Evolutionary conservation across 2,888 invertebrate genomes (phyloP).

Genomic region (Xanthostigma xanthostigma): DNA sequence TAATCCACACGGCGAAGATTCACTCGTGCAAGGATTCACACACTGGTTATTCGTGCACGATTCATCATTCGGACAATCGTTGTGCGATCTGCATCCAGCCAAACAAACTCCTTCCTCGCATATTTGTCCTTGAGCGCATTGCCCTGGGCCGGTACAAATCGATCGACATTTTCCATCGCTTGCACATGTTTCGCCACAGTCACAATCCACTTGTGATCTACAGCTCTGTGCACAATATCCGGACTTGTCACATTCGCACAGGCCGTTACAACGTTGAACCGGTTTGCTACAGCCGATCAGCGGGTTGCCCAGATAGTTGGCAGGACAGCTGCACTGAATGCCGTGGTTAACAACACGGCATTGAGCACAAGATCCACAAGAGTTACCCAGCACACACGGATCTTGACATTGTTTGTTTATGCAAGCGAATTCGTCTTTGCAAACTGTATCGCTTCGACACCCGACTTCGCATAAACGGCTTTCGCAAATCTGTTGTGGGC

Average conservation of each 20-base stretch:
- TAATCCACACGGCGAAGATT: slow-evolving; percentile 55
- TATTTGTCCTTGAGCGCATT: slow-evolving; percentile 61
- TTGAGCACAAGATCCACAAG: slow-evolving; percentile 72
- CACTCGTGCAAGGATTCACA: slow-evolving; percentile 49
- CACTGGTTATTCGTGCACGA: slow-evolving; percentile 58
- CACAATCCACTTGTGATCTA: slow-evolving; percentile 47
- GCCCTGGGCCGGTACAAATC: slow-evolving; percentile 49
- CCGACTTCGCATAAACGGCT: slow-evolving; percentile 75
- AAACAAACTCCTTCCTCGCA: slow-evolving; percentile 58
- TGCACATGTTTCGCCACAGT: slow-evolving; percentile 68
- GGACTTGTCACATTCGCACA: slow-evolving; percentile 66
- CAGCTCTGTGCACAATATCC: slow-evolving; percentile 68
- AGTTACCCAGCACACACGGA: slow-evolving; percentile 58
- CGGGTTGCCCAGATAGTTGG: slow-evolving; percentile 69
- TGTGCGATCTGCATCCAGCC: slow-evolving; percentile 64
- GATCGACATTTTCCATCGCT: slow-evolving; percentile 54
- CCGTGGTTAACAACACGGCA: slow-evolving; percentile 73
- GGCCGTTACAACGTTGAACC: slow-evolving; percentile 54
- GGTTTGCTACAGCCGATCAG: slow-evolving; percentile 61
- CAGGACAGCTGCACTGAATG: slow-evolving; percentile 72
- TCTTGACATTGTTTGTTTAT: slow-evolving; percentile 70
- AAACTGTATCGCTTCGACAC: slow-evolving; percentile 70
- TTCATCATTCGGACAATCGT: slow-evolving; percentile 64
- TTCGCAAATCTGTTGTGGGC: slow-evolving; percentile 70
- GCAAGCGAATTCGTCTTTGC: slow-evolving; percentile 61